Percentiles rank a stretch among this genome's conserved stretches.
Evolutionary conservation across 2,113 vertebrate species (phyloP).

Genomic region (Gopherus evgoodei): DNA sequence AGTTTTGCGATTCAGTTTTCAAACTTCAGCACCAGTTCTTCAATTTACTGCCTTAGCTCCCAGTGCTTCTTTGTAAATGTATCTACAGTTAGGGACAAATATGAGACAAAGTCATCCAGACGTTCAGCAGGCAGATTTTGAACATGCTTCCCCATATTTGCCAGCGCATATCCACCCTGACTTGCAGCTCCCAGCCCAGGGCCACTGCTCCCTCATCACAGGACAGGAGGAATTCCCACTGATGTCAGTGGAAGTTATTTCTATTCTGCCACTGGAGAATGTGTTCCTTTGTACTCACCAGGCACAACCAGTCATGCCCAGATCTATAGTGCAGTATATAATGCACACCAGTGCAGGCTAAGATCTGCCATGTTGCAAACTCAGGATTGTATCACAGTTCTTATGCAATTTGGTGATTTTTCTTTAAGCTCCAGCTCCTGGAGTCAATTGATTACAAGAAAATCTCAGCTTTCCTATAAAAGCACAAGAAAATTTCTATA

Average conservation of each 20-base stretch:
- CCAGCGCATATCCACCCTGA: not conserved
- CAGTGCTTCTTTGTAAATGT: not conserved
- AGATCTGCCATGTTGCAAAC: no score
- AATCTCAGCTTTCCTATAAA: not conserved
- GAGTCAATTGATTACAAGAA: not conserved
- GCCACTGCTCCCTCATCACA: not conserved
- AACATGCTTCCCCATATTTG: not conserved
- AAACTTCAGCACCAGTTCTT: not conserved
- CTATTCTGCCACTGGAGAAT: not conserved
- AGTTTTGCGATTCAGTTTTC: not conserved
- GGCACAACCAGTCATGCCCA: not conserved
- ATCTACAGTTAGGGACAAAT: not conserved
- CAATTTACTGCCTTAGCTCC: not conserved
- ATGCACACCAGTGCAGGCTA: no score
- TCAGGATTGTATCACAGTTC: not conserved
- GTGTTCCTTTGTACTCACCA: rapidly evolving
- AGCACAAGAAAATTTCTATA: not conserved
- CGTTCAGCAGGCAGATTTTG: not conserved
- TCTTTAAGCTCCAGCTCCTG: not conserved
- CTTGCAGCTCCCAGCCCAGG: not conserved
- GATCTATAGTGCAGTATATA: no score
- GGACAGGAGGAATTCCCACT: not conserved
- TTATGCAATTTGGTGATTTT: not conserved
- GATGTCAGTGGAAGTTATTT: not conserved
- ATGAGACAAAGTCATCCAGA: not conserved